A percentile compares a stretch with the other conserved stretches of the same genome.
phyloP scores from a whole-genome alignment of 2,888 invertebrate species.

The Scaptomyza cyrtandrae region DNA sequence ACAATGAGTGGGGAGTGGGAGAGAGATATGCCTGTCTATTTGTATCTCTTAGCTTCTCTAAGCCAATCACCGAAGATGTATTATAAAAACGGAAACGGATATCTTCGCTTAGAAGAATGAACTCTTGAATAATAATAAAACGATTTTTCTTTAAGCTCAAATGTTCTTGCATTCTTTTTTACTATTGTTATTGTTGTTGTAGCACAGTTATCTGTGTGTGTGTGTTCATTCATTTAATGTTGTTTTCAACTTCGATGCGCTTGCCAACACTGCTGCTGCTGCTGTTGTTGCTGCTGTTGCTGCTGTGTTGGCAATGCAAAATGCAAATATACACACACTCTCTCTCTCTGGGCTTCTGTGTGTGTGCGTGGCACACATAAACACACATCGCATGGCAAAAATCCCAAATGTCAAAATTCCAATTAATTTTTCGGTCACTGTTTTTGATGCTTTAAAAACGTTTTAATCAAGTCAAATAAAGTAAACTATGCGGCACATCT shows the following conservation, averaged over 20 bases:
- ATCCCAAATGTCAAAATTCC: constrained; percentile 74
- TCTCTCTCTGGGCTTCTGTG: constrained; percentile 9
- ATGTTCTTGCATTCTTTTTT: too few relatives aligned
- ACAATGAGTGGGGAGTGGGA: too few relatives aligned
- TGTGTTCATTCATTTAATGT: constrained; percentile 2
- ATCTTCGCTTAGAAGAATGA: too few relatives aligned
- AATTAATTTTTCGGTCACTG: constrained; percentile 75
- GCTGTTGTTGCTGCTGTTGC: background rate
- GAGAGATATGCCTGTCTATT: background rate
- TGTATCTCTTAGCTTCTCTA: too few relatives aligned
- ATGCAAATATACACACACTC: constrained; percentile 58
- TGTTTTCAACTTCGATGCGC: constrained; percentile 13
- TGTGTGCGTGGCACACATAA: constrained; percentile 1
- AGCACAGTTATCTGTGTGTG: too few relatives aligned
- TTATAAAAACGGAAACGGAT: too few relatives aligned
- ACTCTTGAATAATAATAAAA: too few relatives aligned
- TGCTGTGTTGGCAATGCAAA: constrained; percentile 46
- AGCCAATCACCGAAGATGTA: too few relatives aligned
- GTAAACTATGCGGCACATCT: constrained; percentile 61
- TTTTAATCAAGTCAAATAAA: constrained; percentile 76
- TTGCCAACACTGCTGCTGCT: constrained; percentile 26
- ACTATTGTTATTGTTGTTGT: too few relatives aligned
- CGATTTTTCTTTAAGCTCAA: too few relatives aligned
- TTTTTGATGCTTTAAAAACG: constrained; percentile 71
- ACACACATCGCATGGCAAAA: constrained; percentile 29